Percentiles rank a stretch among this genome's conserved stretches.
phyloP scores from a whole-genome alignment of 1,140 invertebrate genomes.

The Pomacea maculata region DNA sequence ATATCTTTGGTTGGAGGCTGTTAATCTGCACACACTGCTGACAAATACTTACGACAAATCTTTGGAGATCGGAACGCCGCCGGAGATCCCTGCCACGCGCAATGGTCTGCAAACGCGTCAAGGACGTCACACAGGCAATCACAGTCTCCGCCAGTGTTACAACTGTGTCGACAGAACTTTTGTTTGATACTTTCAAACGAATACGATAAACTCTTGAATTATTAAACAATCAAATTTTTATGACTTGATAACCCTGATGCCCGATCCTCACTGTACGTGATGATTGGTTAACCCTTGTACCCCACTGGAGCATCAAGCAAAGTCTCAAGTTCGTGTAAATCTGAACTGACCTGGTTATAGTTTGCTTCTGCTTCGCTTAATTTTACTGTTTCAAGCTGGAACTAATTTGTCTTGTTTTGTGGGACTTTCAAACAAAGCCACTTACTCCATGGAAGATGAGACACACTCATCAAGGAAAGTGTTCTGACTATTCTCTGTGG shows the following conservation, averaged over 20 bases:
- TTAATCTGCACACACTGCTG: background rate
- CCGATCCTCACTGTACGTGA: too few species aligned
- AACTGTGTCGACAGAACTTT: conserved; percentile 70
- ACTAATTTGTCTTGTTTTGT: background rate
- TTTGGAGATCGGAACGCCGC: conserved; percentile 83
- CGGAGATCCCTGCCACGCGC: conserved; percentile 70
- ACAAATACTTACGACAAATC: conserved; percentile 77
- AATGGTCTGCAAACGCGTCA: conserved; percentile 86
- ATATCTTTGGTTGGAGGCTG: background rate
- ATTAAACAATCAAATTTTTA: too few species aligned
- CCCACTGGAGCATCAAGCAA: background rate
- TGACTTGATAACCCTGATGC: too few species aligned
- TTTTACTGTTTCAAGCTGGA: background rate
- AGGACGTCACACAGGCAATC: conserved; percentile 88
- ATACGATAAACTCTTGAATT: too few species aligned
- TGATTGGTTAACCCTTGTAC: background rate
- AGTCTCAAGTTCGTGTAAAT: background rate
- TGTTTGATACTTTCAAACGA: background rate
- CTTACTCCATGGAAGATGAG: conserved; percentile 44
- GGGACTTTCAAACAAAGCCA: background rate
- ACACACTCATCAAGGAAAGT: conserved; percentile 43
- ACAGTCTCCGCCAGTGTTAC: conserved; percentile 88
- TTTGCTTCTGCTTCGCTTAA: background rate
- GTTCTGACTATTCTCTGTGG: conserved; percentile 17
- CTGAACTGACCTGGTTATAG: background rate